Percentiles rank a stretch among this genome's conserved stretches.
Conservation (phyloP, 2,797 vertebrate genomes). For the Pyrocephalus nanus region DNA sequence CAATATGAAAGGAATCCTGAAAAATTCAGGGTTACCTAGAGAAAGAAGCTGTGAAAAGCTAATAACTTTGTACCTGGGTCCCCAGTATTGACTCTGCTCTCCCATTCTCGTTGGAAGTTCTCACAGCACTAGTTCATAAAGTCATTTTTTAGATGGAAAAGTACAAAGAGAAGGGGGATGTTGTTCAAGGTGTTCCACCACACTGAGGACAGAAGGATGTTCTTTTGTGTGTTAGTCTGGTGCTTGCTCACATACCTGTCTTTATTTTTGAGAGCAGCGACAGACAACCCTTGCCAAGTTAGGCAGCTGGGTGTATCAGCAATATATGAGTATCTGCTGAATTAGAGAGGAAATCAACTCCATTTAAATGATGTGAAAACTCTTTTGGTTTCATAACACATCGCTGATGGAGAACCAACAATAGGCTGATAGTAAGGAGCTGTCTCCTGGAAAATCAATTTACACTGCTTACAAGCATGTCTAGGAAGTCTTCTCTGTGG, state of each 20-base stretch:
- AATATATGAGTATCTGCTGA: background rate
- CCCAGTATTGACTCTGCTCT: accelerated
- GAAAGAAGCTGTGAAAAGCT: background rate
- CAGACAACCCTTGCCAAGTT: background rate
- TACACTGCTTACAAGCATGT: background rate
- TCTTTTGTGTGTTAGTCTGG: background rate
- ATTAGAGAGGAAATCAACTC: background rate
- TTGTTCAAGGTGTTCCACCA: background rate
- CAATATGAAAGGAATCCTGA: background rate
- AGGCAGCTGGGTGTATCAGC: background rate
- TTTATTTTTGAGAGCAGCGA: background rate
- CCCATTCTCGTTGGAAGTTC: background rate
- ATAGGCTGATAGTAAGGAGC: background rate
- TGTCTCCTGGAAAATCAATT: background rate
- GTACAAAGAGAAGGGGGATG: background rate
- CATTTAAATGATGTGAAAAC: background rate
- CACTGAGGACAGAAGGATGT: background rate
- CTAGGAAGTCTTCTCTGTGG: background rate
- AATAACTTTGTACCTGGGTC: background rate
- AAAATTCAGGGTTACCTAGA: background rate
- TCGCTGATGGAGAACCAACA: background rate
- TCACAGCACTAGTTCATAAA: background rate
- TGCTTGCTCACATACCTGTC: background rate
- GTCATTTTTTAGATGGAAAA: background rate
- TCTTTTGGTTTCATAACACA: background rate